phyloP scores from a whole-genome alignment of 2,888 invertebrate species.

The Zaprionus obscuricornis region DNA sequence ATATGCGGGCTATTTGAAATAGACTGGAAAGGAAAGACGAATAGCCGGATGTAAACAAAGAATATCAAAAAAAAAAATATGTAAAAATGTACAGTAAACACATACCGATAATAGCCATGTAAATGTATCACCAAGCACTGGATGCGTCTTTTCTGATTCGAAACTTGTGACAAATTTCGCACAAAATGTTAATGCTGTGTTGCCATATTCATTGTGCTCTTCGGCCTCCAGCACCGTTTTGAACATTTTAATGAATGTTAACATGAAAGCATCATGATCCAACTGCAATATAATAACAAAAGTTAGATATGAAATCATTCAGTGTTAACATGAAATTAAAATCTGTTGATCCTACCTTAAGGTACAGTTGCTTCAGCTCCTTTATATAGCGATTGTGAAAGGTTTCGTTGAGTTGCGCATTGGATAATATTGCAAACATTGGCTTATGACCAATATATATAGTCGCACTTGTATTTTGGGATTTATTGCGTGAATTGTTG shows the following conservation, averaged over 20 bases:
- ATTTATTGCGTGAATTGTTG: conserved; percentile 14
- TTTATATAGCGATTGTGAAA: conserved; percentile 87
- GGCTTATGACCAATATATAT: conserved; percentile 59
- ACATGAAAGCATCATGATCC: conserved; percentile 86
- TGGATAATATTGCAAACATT: conserved; percentile 85
- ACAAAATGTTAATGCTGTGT: conserved; percentile 88
- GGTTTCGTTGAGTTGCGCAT: conserved; percentile 87
- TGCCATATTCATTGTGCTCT: conserved; percentile 88
- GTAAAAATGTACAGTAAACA: conserved; percentile 39
- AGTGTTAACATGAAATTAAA: too few species aligned
- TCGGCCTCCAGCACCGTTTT: conserved; percentile 87
- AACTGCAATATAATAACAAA: conserved; percentile 80
- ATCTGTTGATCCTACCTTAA: conserved; percentile 84
- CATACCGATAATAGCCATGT: conserved; percentile 75
- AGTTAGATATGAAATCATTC: neutral
- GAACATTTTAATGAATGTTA: conserved; percentile 87
- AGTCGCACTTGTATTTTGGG: neutral
- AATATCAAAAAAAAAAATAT: neutral
- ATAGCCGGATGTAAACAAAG: neutral
- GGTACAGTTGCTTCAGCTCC: conserved; percentile 86
- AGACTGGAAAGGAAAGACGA: conserved; percentile 69
- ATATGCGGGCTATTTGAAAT: conserved; percentile 85
- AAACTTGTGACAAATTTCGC: conserved; percentile 88
- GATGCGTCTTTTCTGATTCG: conserved; percentile 84
- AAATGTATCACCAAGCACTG: conserved; percentile 72